These are phyloP conservation scores for Melitaea athalia DNA, from an alignment of 2,888 invertebrate genomes.

Conservation along the genomic window DNA sequence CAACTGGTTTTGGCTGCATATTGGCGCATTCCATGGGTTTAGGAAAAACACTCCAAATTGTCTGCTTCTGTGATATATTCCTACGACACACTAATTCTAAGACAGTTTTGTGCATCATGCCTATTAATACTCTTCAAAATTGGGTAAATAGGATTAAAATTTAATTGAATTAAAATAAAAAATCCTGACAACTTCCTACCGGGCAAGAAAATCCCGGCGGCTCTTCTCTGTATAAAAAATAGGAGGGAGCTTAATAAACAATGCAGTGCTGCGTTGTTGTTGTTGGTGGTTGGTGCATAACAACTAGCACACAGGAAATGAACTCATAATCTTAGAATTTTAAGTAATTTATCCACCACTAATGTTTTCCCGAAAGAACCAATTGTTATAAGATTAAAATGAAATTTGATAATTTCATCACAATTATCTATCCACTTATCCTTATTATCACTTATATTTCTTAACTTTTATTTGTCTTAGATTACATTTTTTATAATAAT, in stretches of 20 bases:
- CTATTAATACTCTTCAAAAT: slow-evolving; percentile 98
- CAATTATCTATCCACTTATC: no score
- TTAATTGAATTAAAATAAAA: no score
- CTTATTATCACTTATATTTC: no score
- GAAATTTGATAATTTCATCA: neutral
- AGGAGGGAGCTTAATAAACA: no score
- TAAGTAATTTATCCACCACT: no score
- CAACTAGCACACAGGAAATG: no score
- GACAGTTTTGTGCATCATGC: slow-evolving; percentile 97
- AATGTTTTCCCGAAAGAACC: no score
- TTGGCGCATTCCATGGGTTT: slow-evolving; percentile 99
- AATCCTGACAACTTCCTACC: neutral
- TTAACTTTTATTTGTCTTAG: neutral
- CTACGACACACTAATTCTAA: slow-evolving; percentile 93
- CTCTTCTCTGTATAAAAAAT: no score
- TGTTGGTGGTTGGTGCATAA: no score
- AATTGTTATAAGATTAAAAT: no score
- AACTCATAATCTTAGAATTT: no score
- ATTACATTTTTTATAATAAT: neutral
- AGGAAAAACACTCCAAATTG: slow-evolving; percentile 98
- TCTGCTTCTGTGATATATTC: slow-evolving; percentile 98
- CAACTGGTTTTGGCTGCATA: slow-evolving; percentile 98
- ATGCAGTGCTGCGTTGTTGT: no score
- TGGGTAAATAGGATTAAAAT: slow-evolving; percentile 83
- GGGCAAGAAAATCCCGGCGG: neutral